Base-by-base conservation (phyloP, 1,140 invertebrate species). In the Cephus cinctus region DNA sequence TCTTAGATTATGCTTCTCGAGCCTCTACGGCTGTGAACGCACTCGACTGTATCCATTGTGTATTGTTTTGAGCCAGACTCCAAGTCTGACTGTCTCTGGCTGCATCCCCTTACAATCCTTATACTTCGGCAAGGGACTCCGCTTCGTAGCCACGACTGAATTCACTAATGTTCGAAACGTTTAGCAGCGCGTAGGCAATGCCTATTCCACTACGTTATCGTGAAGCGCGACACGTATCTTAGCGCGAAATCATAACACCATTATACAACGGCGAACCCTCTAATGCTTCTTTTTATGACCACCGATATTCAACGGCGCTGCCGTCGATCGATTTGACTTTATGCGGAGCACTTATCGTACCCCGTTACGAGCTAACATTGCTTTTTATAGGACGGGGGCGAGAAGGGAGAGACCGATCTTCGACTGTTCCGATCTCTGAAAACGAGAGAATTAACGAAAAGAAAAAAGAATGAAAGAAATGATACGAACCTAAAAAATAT, bases 251-350 rank as follows among this genome's bases (percentile, higher is more conserved):
- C 71, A 70, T 67, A 65, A 69, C 62, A 62, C 62, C 62, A 61
- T 73, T 74, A 74, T 64, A 67, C 56, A 52, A 50, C 15, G 43
- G 52, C 47, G 57, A 50, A 27, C 32, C 32, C 61, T 54, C 49
- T 68, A 72, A 72, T 67, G 69, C 69, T 61, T 63, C 60, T 73
- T 73, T 74, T 75, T 75, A 73, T 71, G 67, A 62, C 54, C 46
- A 54, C 57, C 63, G 66, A 73, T n/a, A n/a, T 72, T 66, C 70
- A 61, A 65, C 55, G 57, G 61, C 56, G 60, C 19, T n/a, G 59
- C 61, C 49, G 20, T 44, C 43, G 57, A 75, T 75, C 70, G 70
- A 75, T 75, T 73, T 73, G 65, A 60, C 54, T 59, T 63, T 57
- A 61, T 59, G 46, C 59, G 25, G 25, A 6, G 25, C 20, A 41